These are phyloP conservation scores for Cephalotes varians DNA, from an alignment of 2,888 invertebrate species.

Conservation along the genomic window DNA sequence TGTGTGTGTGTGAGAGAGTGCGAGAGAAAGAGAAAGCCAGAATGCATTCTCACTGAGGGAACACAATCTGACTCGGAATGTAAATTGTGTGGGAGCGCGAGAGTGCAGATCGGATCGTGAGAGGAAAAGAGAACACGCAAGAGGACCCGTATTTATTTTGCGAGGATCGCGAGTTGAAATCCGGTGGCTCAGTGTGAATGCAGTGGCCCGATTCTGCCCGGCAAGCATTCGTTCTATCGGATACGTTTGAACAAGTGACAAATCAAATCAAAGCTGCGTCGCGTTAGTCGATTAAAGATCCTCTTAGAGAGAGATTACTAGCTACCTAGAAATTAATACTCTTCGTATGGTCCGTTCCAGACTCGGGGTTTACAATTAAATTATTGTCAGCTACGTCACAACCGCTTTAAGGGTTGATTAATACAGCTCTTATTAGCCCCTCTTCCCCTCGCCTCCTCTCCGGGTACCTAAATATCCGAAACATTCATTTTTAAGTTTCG, in stretches of 20 bases:
- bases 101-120: slow-evolving; percentile 39
- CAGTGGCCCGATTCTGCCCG: slow-evolving; percentile 64
- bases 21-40: slow-evolving; percentile 48
- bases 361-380: slow-evolving; percentile 38
- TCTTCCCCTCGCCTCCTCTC: background rate
- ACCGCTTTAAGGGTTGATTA: slow-evolving; percentile 11
- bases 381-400: slow-evolving; percentile 61
- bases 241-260: slow-evolving; percentile 74
- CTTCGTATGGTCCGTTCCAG: slow-evolving; percentile 50
- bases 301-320: slow-evolving; percentile 56
- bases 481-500: background rate
- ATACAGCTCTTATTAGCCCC: background rate
- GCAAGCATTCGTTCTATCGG: slow-evolving; percentile 69
- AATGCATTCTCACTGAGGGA: slow-evolving; percentile 68
- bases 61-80: slow-evolving; percentile 72
- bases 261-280: slow-evolving; percentile 80
- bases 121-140: slow-evolving; percentile 41
- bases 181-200: slow-evolving; percentile 65
- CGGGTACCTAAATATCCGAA: background rate
- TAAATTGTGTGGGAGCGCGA: slow-evolving; percentile 65
- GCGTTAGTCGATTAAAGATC: slow-evolving; percentile 76
- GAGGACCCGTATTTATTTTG: slow-evolving; percentile 67
- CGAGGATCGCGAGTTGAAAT: slow-evolving; percentile 67
- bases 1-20: background rate
- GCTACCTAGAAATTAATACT: slow-evolving; percentile 60